Evolutionary conservation across 2,888 invertebrate species (phyloP).

Genomic region (Sthenelais limicola): DNA sequence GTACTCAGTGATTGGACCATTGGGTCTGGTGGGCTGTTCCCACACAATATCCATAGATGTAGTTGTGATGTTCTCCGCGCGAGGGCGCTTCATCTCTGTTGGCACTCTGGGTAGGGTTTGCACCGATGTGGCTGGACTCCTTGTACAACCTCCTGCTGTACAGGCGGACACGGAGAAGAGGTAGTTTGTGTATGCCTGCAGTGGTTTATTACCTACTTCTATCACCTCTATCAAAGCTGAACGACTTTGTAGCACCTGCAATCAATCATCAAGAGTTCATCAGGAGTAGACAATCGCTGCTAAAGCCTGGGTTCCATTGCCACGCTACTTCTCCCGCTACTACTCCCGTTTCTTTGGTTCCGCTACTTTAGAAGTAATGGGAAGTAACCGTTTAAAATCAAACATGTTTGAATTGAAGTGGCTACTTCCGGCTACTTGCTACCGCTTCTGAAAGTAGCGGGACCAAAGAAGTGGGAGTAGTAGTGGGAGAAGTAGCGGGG

Average conservation of each 20-base stretch:
- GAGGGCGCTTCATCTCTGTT: constrained; percentile 57
- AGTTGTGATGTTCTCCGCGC: constrained; percentile 52
- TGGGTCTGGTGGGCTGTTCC: constrained; percentile 61
- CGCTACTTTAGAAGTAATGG: too few relatives aligned
- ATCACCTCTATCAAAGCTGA: constrained; percentile 12
- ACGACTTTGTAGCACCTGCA: constrained; percentile 18
- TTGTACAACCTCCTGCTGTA: constrained; percentile 65
- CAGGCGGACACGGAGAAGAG: constrained; percentile 65
- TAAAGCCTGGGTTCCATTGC: too few relatives aligned
- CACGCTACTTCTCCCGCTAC: too few relatives aligned
- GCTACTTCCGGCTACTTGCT: too few relatives aligned
- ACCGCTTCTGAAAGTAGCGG: too few relatives aligned
- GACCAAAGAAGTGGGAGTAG: too few relatives aligned
- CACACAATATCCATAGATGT: constrained; percentile 57
- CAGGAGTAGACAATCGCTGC: too few relatives aligned
- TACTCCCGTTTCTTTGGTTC: too few relatives aligned
- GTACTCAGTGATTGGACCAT: constrained; percentile 65
- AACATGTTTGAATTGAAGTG: too few relatives aligned
- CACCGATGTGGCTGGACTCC: constrained; percentile 57
- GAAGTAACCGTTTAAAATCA: too few relatives aligned
- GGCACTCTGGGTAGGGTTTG: constrained; percentile 64
- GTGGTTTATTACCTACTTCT: constrained; percentile 34
- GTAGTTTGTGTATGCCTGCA: constrained; percentile 66
- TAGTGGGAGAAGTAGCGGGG: too few relatives aligned
- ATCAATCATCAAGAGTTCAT: too few relatives aligned